Conservation (phyloP, 2,113 vertebrate genomes). For the Poicephalus meyeri region DNA sequence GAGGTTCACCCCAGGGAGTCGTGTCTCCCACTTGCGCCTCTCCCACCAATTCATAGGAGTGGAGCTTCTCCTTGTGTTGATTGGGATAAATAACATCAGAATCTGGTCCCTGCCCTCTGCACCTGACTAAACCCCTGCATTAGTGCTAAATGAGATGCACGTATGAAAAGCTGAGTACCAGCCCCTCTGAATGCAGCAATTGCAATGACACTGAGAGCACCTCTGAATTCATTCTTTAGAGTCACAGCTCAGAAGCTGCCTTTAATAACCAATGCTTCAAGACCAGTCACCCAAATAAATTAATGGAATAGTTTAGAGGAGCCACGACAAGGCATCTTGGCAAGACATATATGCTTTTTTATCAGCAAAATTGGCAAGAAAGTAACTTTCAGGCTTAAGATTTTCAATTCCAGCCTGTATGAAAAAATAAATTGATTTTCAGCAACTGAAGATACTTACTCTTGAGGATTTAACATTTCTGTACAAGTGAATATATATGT, state of each 20-base stretch:
- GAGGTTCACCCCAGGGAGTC: accelerated
- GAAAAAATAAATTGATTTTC: conserved; percentile 81
- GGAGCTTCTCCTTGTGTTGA: neutral
- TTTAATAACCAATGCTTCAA: conserved; percentile 65
- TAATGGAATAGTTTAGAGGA: conserved; percentile 74
- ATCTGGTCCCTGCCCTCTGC: neutral
- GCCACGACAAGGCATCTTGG: conserved; percentile 61
- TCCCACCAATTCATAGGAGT: accelerated
- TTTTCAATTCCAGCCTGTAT: conserved; percentile 74
- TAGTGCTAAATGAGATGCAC: neutral
- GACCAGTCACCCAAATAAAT: conserved; percentile 74
- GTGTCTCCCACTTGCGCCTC: neutral
- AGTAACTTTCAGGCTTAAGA: conserved; percentile 72
- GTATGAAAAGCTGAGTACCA: neutral
- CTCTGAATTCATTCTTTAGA: conserved; percentile 23
- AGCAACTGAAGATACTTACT: conserved; percentile 70
- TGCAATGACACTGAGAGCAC: neutral
- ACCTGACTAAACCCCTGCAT: neutral
- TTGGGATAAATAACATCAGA: neutral
- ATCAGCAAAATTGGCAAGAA: conserved; percentile 77
- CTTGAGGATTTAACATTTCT: conserved; percentile 73
- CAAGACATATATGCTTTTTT: conserved; percentile 70
- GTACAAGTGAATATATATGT: conserved; percentile 43
- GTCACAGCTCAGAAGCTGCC: conserved; percentile 24
- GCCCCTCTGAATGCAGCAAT: neutral